Evolutionary conservation across 2,888 invertebrate species (phyloP), one percentile per base, ranked within the genome.

Genomic region (Agriopis marginaria): DNA sequence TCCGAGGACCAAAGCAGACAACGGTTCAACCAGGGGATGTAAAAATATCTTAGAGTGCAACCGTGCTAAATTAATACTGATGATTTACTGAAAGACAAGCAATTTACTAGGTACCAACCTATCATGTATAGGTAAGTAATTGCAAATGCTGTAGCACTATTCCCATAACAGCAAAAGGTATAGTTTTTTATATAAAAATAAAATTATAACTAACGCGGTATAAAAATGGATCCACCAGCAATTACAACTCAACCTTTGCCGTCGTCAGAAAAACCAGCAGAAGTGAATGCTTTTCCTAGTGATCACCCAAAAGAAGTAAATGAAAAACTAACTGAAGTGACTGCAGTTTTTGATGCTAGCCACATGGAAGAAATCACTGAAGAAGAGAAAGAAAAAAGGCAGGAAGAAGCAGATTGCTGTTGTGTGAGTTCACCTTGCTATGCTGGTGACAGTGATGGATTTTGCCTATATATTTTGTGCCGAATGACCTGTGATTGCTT

Each of bases 401-500:
- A 32, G 32, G 32, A 61, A 23, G 44, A 23, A 12, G 11, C 69
- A 58, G 45, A 79, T 0, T 82, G 82, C 23, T 84, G 84, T 23
- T 84, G 79, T 62, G 62, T 73, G 17, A 71, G 75, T 23, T 72
- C 75, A 0, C 58, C 58, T 5, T 53, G 32, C 8, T 58, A 58
- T 47, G 7, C 23, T 17, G 76, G 75, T 12, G 73, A 79, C 8
- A 40, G 11, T 59, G 81, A 79, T 60, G 72, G 73, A 0, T 78
- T 76, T 39, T 79, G 75, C 59, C 66, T 77, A 56, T 72, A 62
- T 51, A 53, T 68, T 32, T 10, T 80, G 9, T 81, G 81, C 54
- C 71, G 66, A n/a, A 75, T 78, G 53, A 68, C 84, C 1, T 73
- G 77, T 0, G 60, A 74, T 10, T 77, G 78, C 54, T 85, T 80